Conservation (phyloP, 2,888 invertebrate genomes). For the Limnephilus rhombicus region DNA sequence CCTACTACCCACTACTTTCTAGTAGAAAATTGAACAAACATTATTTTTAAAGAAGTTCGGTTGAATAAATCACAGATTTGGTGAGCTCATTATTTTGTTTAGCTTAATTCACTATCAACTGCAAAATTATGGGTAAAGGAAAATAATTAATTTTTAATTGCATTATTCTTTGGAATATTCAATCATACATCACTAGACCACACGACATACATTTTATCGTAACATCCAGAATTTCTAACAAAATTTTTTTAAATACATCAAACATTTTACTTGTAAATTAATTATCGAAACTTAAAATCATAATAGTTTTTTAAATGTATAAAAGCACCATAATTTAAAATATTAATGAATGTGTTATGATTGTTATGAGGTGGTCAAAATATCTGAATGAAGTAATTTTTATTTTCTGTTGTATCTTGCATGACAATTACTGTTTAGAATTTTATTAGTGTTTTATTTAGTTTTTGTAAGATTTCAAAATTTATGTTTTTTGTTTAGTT, state of each 20-base stretch:
- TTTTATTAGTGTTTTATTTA: neutral
- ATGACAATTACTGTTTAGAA: slow-evolving; percentile 11
- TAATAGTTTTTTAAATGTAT: neutral
- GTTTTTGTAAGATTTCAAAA: neutral
- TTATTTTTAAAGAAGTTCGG: neutral
- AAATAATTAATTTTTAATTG: neutral
- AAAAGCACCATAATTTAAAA: neutral
- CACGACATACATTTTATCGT: neutral
- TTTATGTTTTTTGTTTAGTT: neutral
- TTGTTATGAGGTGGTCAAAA: neutral
- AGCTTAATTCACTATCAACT: neutral
- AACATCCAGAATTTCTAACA: neutral
- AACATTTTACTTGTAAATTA: neutral
- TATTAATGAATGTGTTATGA: neutral
- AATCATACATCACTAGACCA: neutral
- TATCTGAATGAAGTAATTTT: neutral
- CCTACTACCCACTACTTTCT: neutral
- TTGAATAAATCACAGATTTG: neutral
- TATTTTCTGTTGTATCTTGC: slow-evolving; percentile 18
- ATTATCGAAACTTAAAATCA: neutral
- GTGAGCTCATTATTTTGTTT: neutral
- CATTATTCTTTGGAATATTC: neutral
- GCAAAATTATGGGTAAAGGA: neutral
- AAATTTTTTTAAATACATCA: neutral
- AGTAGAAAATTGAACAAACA: neutral